A percentile compares a stretch with the other conserved stretches of the same genome.
Conservation (phyloP, 2,797 vertebrate genomes). For the Myotis findleyi region DNA sequence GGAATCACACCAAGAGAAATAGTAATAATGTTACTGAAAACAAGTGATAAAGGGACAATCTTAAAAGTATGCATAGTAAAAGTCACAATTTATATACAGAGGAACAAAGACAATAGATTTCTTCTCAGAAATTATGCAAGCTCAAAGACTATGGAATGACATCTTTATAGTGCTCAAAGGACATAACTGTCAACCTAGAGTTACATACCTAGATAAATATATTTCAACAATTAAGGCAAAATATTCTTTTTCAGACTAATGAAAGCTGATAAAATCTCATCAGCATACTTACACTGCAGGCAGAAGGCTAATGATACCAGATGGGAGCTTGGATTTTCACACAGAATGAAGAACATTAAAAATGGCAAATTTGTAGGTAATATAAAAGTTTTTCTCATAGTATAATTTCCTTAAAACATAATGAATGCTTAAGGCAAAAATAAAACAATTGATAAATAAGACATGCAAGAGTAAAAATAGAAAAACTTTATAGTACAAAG, state of each 20-base stretch:
- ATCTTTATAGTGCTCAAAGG: not conserved
- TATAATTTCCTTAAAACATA: slow-evolving; percentile 6
- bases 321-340: not conserved
- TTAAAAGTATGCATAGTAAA: not conserved
- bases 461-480: not conserved
- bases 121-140: slow-evolving; percentile 17
- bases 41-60: not conserved
- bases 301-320: not conserved
- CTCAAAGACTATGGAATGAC: not conserved
- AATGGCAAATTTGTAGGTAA: not conserved
- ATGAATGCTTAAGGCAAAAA: not conserved
- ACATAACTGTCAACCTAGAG: not conserved
- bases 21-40: not conserved
- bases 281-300: not conserved
- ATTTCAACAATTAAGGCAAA: slow-evolving; percentile 28
- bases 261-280: not conserved
- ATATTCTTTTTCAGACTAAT: not conserved
- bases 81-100: not conserved
- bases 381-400: not conserved
- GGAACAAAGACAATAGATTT: not conserved
- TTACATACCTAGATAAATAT: not conserved
- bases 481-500: not conserved
- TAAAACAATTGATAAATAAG: not conserved
- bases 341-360: not conserved
- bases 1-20: not conserved